Percentiles rank a stretch among this genome's conserved stretches.
Evolutionary conservation across 2,797 vertebrate genomes (phyloP).

Genomic region (Lithobates sylvaticus): DNA sequence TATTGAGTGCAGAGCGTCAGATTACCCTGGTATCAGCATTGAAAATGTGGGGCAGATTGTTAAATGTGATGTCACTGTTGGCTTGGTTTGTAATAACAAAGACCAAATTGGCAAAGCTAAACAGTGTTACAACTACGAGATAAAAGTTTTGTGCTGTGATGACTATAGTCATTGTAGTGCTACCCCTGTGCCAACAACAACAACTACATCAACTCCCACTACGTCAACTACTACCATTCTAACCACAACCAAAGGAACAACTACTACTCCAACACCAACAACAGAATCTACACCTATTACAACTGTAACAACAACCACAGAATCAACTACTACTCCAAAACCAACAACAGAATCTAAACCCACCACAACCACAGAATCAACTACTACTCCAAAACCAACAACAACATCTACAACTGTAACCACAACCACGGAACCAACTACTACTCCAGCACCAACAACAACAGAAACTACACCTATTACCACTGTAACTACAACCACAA

Average conservation of each 20-base stretch:
- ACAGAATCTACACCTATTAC: too few species aligned
- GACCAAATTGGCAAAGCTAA: conserved; percentile 69
- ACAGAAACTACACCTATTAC: neutral
- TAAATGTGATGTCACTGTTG: conserved; percentile 49
- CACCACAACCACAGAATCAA: too few species aligned
- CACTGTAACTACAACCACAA: conserved; percentile 7
- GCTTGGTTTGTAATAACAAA: conserved; percentile 65
- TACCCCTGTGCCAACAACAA: conserved; percentile 4
- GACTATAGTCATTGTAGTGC: neutral
- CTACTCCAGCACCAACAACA: neutral
- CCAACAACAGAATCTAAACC: neutral
- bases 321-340: conserved; percentile 2
- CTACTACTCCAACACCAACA: too few species aligned
- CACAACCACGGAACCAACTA: neutral
- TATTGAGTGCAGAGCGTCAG: conserved; percentile 69
- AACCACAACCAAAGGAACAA: too few species aligned
- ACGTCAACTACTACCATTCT: too few species aligned
- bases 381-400: too few species aligned
- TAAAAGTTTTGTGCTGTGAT: conserved; percentile 77
- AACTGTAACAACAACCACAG: neutral
- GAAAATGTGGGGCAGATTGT: conserved; percentile 63
- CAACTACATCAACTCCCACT: neutral
- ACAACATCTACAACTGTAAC: neutral
- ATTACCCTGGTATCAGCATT: neutral
- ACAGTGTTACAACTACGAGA: conserved; percentile 81